Base-by-base conservation (phyloP, 2,797 vertebrate species). In the Loriculus beryllinus region DNA sequence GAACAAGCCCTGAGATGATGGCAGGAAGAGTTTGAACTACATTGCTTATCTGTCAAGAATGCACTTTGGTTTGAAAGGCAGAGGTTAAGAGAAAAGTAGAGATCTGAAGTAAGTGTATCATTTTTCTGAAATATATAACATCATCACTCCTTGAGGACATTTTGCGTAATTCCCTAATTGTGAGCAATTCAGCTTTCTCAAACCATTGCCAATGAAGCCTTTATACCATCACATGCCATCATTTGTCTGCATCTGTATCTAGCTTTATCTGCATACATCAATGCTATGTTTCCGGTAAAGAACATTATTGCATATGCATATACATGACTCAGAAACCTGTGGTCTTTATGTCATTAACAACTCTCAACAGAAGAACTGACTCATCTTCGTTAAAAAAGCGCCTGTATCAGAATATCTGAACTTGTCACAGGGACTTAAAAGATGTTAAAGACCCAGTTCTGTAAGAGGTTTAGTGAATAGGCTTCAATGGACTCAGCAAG, bases 251-350 rank as follows among this genome's bases (percentile, higher is more conserved):
- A 69, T 18, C 63, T 92, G 0, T 33, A 28, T 56, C 74, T 47
- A 75, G n/a, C 56, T 77, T 86, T 71, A 77, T 81, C 88, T 77
- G 48, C 59, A 4, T 9, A 6, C 60, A 52, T 88, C 84, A 7
- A 5, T 43, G 74, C 85, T 9, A 13, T 4, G 65, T 89, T 94
- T 90, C 91, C 51, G 39, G 71, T 59, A 35, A 60, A 33, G 75
- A 82, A 75, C 56, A 7, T 47, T 45, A 33, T n/a, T 93, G 65
- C 65, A 25, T 31, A 23, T 77, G 76, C 49, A 28, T 12, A 13
- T 51, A 71, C 75, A 62, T 96, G 92, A 95, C 88, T 96, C 95
- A 94, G 84, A 71, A 69, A 75, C 68, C 56, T 91, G 69, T 70
- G 83, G 49, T 63, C 81, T 48, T 33, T 31, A 40, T 70, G 82